Base-by-base conservation (phyloP, 2,888 invertebrate genomes). In the Cantharis flavilabris region DNA sequence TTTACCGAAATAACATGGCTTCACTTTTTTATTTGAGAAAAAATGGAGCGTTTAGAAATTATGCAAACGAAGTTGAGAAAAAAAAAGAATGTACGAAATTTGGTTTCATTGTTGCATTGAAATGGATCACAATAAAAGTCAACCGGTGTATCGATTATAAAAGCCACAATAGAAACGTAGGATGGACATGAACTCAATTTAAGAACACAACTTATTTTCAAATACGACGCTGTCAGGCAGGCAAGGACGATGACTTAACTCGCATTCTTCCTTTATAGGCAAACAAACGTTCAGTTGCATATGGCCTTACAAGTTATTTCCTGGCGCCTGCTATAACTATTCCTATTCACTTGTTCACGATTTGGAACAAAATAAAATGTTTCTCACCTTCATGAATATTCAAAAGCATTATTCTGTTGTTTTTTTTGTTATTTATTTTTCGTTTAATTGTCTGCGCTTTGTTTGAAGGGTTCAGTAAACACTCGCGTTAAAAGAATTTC, bases 171-270 rank as follows among this genome's bases (percentile, higher is more conserved):
- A 28, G 30, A 18, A 63, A 73, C 62, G 73, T 73, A 69, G 73
- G 69, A 69, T 70, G 69, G 65, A 76, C 77, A 71, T 75, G 71
- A 69, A 75, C 75, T 67, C 74, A 65, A 69, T 78, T 65, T 65
- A 23, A 65, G 33, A 70, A 78, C 49, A 23, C 23, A 62, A 69
- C 26, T 63, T 70, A 74, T 70, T 74, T 74, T 74, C 62, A 49
- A 74, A 33, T 64, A 62, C 77, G 80, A 76, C 80, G 75, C 89
- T 84, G 83, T 89, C 84, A 88, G 88, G 33, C 16, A 90, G 89
- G 90, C 89, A 89, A 90, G 90, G 90, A 89, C 88, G 87, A 83
- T 86, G 85, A 86, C 88, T 88, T 88, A 89, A 89, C 90, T 89
- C 63, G 65, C 73, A 62, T 77, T 76, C 76, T 73, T 70, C 74